Percentiles rank a stretch among this genome's conserved stretches.
Evolutionary conservation across 2,113 vertebrate genomes (phyloP).

Genomic region (Sphyrna mokarran): DNA sequence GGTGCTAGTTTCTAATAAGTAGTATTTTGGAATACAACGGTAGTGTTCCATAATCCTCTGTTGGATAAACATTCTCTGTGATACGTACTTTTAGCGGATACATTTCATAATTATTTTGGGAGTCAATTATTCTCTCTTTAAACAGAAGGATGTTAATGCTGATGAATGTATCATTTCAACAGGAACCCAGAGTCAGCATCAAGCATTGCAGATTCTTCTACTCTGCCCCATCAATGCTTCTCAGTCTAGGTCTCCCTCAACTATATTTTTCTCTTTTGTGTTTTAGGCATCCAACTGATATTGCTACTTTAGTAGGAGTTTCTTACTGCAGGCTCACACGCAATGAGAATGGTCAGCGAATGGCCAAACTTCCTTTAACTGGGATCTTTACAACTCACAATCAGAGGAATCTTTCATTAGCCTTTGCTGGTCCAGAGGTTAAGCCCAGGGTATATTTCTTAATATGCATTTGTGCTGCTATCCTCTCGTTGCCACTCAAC

Average conservation of each 20-base stretch:
- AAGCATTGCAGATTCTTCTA: neutral
- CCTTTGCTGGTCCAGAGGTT: neutral
- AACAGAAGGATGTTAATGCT: neutral
- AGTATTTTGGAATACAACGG: neutral
- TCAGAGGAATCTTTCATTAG: neutral
- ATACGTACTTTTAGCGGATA: neutral
- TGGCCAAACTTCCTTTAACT: neutral
- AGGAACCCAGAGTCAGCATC: neutral
- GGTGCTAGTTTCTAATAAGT: neutral
- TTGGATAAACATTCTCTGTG: neutral
- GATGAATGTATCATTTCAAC: neutral
- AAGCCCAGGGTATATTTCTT: neutral
- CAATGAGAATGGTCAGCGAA: neutral
- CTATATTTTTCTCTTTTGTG: neutral
- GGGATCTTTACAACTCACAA: neutral
- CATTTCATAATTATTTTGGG: no score
- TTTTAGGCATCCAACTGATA: neutral
- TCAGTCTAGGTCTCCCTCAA: neutral
- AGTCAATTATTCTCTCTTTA: neutral
- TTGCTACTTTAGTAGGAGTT: neutral
- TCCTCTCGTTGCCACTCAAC: neutral
- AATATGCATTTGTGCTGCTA: neutral
- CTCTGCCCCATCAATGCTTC: neutral
- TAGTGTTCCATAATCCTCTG: neutral
- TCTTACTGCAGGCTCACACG: neutral